phyloP scores from a whole-genome alignment of 23 tunicate genomes.

The Pegea sp. region DNA sequence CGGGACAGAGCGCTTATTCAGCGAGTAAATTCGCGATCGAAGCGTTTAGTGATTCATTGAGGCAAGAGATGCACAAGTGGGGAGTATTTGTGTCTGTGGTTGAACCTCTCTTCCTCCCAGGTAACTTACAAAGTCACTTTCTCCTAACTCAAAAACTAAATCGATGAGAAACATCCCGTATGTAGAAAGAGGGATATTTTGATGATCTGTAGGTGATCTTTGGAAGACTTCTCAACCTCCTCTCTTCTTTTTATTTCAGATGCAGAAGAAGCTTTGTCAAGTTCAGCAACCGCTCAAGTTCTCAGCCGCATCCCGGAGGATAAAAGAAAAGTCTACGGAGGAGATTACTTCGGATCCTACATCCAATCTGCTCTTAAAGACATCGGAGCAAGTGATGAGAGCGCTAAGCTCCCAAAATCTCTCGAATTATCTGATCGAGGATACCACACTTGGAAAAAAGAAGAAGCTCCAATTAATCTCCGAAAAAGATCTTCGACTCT shows the following conservation, averaged over 20 bases:
- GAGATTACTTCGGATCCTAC: slow-evolving; percentile 53
- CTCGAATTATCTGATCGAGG: background rate
- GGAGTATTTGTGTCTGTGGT: slow-evolving; percentile 75
- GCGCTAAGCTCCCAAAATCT: slow-evolving; percentile 1
- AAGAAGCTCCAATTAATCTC: background rate
- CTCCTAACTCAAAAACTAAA: too few relatives aligned
- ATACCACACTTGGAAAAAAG: slow-evolving; percentile 3
- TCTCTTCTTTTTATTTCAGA: slow-evolving; percentile 8
- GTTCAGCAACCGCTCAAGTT: slow-evolving; percentile 21
- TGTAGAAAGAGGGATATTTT: too few relatives aligned
- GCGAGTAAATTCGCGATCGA: slow-evolving; percentile 80
- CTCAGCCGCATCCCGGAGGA: slow-evolving; percentile 37
- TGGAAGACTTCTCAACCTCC: too few relatives aligned
- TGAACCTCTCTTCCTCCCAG: slow-evolving; percentile 66
- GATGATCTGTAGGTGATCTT: too few relatives aligned
- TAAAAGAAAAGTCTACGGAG: slow-evolving; percentile 46
- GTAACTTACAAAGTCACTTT: slow-evolving; percentile 16
- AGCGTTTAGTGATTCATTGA: slow-evolving; percentile 82
- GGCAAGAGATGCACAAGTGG: slow-evolving; percentile 95
- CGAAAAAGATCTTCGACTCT: background rate
- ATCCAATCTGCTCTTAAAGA: slow-evolving; percentile 30
- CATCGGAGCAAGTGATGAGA: background rate
- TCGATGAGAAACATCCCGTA: too few relatives aligned
- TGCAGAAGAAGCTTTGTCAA: slow-evolving; percentile 19
- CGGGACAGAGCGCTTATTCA: slow-evolving; percentile 67